Conservation (phyloP, 2,797 vertebrate species). For the Poeciliopsis presidionis region DNA sequence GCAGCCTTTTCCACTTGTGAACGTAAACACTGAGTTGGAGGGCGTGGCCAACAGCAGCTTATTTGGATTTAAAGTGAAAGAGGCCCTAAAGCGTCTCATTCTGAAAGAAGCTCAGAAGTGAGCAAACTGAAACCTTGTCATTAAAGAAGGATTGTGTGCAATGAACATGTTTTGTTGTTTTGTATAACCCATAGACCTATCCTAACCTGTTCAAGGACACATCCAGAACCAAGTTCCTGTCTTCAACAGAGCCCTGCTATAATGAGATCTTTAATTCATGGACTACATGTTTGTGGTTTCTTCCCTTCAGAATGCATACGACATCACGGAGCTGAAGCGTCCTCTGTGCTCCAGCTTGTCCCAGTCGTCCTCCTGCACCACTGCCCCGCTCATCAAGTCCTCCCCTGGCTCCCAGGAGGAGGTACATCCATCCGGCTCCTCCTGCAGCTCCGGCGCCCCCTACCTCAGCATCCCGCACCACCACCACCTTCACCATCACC, state of each 20-base stretch:
- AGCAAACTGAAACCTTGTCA: too few relatives aligned
- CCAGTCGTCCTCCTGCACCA: constrained; percentile 81
- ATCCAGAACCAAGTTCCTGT: neutral
- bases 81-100: too few relatives aligned
- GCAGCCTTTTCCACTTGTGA: too few relatives aligned
- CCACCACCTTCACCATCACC: constrained; percentile 29
- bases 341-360: constrained; percentile 83
- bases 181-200: too few relatives aligned
- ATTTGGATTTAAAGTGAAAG: too few relatives aligned
- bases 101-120: too few relatives aligned
- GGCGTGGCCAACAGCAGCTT: too few relatives aligned
- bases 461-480: constrained; percentile 72
- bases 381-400: constrained; percentile 80
- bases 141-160: too few relatives aligned
- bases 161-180: too few relatives aligned
- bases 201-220: too few relatives aligned
- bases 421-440: constrained; percentile 67
- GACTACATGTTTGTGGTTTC: neutral
- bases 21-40: too few relatives aligned
- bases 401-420: constrained; percentile 82
- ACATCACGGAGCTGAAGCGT: constrained; percentile 88
- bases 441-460: constrained; percentile 65
- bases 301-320: constrained; percentile 81
- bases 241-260: neutral
- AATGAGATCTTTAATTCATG: neutral